Conservation (phyloP, 2,888 invertebrate genomes). For the Meteorus colon region DNA sequence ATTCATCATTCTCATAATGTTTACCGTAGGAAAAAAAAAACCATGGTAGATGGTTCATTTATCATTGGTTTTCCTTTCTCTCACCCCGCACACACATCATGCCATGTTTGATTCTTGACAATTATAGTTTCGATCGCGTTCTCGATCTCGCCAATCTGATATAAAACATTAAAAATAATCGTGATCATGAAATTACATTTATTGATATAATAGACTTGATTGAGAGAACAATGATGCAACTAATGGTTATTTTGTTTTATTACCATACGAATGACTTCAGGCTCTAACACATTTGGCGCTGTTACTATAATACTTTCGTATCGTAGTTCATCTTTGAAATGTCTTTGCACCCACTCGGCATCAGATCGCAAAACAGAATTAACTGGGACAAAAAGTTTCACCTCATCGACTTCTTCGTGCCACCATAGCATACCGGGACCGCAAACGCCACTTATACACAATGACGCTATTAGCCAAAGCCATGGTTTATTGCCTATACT, state of each 20-base stretch:
- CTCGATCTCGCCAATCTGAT: conserved; percentile 65
- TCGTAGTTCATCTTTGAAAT: conserved; percentile 69
- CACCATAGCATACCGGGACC: conserved; percentile 67
- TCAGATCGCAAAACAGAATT: conserved; percentile 65
- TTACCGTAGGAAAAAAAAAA: neutral
- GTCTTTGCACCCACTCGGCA: conserved; percentile 66
- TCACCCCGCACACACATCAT: conserved; percentile 71
- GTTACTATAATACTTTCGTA: conserved; percentile 70
- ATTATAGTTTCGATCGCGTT: conserved; percentile 59
- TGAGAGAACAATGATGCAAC: conserved; percentile 25
- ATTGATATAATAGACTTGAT: neutral
- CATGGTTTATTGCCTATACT: conserved; percentile 65
- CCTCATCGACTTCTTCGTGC: conserved; percentile 68
- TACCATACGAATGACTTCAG: conserved; percentile 68
- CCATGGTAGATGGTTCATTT: neutral
- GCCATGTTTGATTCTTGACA: conserved; percentile 66
- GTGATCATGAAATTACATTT: neutral
- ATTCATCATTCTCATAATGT: neutral
- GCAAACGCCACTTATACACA: conserved; percentile 61
- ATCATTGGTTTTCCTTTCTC: conserved; percentile 21
- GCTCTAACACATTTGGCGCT: conserved; percentile 69
- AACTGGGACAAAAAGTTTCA: conserved; percentile 67
- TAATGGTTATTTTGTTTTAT: conserved; percentile 28
- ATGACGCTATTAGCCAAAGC: conserved; percentile 63
- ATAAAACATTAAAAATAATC: neutral